Percentiles rank a stretch among this genome's conserved stretches.
Conservation (phyloP, 2,113 vertebrate species). For the Machaerirhynchus nigripectus region DNA sequence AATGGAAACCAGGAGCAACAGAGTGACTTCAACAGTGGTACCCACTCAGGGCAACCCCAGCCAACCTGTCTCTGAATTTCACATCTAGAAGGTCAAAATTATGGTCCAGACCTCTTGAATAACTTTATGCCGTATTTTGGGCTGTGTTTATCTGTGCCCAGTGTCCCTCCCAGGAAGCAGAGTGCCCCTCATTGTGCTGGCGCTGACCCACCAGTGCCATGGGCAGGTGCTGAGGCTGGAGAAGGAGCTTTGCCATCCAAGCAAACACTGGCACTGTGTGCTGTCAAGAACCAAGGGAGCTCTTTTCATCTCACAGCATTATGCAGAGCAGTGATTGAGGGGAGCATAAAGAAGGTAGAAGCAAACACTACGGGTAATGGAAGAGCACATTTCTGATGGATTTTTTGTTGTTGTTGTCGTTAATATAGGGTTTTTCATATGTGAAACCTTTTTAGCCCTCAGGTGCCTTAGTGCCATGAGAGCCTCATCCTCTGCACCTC, state of each 20-base stretch:
- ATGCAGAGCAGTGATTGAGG: neutral
- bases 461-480: neutral
- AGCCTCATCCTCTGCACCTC: neutral
- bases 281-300: neutral
- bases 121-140: neutral
- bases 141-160: neutral
- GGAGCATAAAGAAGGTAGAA: neutral
- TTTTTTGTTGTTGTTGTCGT: neutral
- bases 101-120: neutral
- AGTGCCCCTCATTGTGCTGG: neutral
- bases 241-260: neutral
- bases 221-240: neutral
- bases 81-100: neutral
- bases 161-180: neutral
- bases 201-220: accelerated
- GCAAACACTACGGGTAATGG: neutral
- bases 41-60: neutral
- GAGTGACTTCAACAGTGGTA: neutral
- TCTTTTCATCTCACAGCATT: neutral
- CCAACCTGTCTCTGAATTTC: neutral
- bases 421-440: neutral
- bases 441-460: neutral
- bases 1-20: neutral
- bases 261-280: accelerated
- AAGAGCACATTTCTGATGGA: neutral